These are phyloP conservation scores for Sminthurides aquaticus DNA, from an alignment of 2,888 invertebrate genomes.

Conservation along the genomic window DNA sequence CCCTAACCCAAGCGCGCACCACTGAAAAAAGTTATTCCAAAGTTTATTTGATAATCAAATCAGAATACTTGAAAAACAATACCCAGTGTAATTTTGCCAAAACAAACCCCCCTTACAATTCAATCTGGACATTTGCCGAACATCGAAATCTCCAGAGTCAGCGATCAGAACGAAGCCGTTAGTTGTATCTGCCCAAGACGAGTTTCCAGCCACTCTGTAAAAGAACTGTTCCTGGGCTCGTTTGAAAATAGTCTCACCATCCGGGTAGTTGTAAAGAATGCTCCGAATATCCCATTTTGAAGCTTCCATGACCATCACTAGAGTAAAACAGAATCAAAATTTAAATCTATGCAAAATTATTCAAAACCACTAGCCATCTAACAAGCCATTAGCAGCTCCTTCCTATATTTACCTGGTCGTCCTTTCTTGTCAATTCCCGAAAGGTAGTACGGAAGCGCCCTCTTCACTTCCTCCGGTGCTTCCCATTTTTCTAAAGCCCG, in stretches of 20 bases:
- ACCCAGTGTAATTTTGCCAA: too few species aligned
- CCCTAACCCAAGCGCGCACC: neutral
- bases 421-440: neutral
- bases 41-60: neutral
- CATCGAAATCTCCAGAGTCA: neutral
- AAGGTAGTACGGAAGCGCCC: neutral
- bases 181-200: neutral
- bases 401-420: neutral
- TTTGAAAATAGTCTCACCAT: neutral
- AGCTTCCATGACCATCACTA: neutral
- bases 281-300: neutral
- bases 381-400: neutral
- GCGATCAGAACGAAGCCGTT: neutral
- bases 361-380: neutral
- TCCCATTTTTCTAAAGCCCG: neutral
- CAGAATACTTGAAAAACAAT: too few species aligned
- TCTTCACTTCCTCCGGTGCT: neutral
- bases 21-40: neutral
- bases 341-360: neutral
- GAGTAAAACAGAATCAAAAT: neutral
- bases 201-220: neutral
- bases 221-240: neutral
- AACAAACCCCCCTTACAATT: neutral
- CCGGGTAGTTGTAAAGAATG: neutral
- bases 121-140: neutral